Percentiles rank a stretch among this genome's conserved stretches.
phyloP scores from a whole-genome alignment of 2,113 vertebrate genomes.

The Cinclus cinclus region DNA sequence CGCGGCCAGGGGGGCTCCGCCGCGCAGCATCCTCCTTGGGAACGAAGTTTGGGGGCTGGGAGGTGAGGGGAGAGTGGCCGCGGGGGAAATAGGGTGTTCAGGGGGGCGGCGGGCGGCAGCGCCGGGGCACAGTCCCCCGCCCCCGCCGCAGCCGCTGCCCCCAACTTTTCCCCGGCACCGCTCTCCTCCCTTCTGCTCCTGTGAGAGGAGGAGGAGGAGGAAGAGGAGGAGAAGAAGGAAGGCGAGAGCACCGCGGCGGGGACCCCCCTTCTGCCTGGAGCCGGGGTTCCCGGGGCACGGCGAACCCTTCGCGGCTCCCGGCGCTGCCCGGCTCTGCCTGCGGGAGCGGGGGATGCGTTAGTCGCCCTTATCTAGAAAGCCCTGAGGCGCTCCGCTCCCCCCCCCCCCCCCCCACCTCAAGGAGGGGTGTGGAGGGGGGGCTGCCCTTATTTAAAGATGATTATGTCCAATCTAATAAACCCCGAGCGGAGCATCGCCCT shows the following conservation, averaged over 20 bases:
- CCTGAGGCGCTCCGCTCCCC: conserved; percentile 7
- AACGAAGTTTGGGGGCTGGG: background rate
- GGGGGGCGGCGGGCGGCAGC: background rate
- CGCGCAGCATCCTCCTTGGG: conserved; percentile 69
- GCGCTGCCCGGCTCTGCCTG: conserved; percentile 35
- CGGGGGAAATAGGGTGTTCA: background rate
- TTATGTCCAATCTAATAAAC: conserved; percentile 78
- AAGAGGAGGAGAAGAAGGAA: conserved; percentile 18
- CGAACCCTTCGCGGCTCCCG: background rate
- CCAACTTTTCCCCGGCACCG: conserved; percentile 27
- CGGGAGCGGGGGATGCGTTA: background rate
- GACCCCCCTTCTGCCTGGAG: conserved; percentile 22
- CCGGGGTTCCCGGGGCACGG: conserved; percentile 6
- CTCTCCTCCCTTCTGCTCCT: conserved; percentile 40
- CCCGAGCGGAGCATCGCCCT: conserved; percentile 69
- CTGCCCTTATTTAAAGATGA: conserved; percentile 68
- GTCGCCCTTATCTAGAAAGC: conserved; percentile 49
- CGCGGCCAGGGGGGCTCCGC: conserved; percentile 73
- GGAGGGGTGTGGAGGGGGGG: conserved; percentile 36
- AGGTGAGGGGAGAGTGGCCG: background rate
- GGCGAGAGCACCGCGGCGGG: background rate
- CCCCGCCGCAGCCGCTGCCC: background rate
- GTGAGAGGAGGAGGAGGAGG: conserved; percentile 9
- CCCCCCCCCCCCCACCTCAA: background rate
- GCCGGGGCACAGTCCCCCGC: background rate